phyloP scores from a whole-genome alignment of 1,140 invertebrate genomes.

The Diabrotica virgifera region DNA sequence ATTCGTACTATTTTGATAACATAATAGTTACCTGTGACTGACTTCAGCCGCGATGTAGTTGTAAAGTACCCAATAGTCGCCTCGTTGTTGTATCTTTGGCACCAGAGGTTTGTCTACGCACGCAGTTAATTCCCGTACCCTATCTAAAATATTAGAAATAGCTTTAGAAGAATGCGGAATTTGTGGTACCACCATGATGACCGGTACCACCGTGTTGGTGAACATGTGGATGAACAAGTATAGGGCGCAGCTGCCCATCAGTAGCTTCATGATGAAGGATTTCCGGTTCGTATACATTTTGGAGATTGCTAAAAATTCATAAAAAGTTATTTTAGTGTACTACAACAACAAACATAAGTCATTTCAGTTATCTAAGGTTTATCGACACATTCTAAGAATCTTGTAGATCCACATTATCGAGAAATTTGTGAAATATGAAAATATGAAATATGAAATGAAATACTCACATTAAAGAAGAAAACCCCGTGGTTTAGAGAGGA shows the following conservation, averaged over 20 bases:
- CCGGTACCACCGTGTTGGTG: constrained; percentile 33
- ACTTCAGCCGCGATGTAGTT: constrained; percentile 73
- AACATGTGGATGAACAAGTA: constrained; percentile 41
- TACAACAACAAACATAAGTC: no score
- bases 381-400: no score
- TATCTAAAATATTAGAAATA: constrained; percentile 29
- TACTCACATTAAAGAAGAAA: no score
- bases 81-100: constrained; percentile 69
- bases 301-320: no score
- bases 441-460: no score
- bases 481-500: no score
- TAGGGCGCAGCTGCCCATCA: constrained; percentile 32
- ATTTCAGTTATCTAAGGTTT: no score
- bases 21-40: constrained; percentile 47
- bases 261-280: constrained; percentile 40
- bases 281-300: constrained; percentile 44
- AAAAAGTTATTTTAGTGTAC: no score
- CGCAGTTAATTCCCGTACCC: constrained; percentile 52
- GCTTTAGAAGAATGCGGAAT: not conserved
- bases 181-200: constrained; percentile 29
- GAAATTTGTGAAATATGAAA: no score
- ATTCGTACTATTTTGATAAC: no score
- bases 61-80: constrained; percentile 86
- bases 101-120: constrained; percentile 66
- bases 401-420: no score